These are phyloP conservation scores for Palythoa heliodiscus DNA, from an alignment of 92 coral and sea anemone genomes.

Conservation along the genomic window DNA sequence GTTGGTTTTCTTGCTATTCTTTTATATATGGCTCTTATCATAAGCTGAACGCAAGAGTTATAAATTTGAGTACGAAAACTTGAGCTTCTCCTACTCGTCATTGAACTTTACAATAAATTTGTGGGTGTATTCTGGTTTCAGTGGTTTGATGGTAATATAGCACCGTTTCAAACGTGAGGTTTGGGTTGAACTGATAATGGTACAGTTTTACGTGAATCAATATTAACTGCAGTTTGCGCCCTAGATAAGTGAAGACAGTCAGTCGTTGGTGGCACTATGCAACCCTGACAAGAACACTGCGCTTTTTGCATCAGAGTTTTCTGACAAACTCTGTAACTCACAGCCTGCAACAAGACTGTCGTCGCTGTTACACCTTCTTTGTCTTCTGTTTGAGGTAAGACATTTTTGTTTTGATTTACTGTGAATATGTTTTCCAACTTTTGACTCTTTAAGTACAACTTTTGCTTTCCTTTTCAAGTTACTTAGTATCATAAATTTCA, in stretches of 20 bases:
- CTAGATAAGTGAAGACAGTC: conserved; percentile 65
- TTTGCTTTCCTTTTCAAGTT: no score
- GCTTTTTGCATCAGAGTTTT: conserved; percentile 62
- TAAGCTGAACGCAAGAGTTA: no score
- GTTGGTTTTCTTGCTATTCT: no score
- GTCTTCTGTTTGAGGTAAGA: conserved; percentile 91
- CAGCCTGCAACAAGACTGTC: conserved; percentile 78
- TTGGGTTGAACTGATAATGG: no score
- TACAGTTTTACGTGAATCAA: background rate
- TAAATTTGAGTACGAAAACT: no score
- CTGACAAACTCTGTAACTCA: conserved; percentile 65
- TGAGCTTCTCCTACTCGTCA: no score
- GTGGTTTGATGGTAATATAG: no score
- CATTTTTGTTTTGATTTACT: background rate
- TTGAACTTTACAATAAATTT: no score
- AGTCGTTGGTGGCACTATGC: conserved; percentile 58
- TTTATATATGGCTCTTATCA: no score
- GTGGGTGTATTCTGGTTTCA: no score
- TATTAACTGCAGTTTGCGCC: background rate
- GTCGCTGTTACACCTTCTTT: conserved; percentile 85
- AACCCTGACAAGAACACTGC: conserved; percentile 64
- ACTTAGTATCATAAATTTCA: no score
- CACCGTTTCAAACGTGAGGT: no score
- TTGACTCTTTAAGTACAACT: background rate
- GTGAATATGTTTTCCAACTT: background rate